phyloP scores from a whole-genome alignment of 1,140 invertebrate genomes.

The Tetraneura akinire region DNA sequence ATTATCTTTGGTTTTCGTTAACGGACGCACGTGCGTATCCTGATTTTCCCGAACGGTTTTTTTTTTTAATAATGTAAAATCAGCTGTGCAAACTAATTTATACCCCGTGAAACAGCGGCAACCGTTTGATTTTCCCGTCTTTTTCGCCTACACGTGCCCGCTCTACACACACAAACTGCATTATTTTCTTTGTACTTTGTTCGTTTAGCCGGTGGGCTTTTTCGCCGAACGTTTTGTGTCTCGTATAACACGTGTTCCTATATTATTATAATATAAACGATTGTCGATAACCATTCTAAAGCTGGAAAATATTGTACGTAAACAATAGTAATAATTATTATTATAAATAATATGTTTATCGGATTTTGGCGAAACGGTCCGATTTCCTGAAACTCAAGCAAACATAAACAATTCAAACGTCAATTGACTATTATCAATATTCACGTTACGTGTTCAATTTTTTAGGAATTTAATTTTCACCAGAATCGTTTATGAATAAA shows the following conservation, averaged over 20 bases:
- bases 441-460: too few relatives aligned
- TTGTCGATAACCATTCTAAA: too few relatives aligned
- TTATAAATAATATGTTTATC: not conserved
- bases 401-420: not conserved
- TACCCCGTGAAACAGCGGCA: not conserved
- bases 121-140: slow-evolving; percentile 7
- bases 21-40: too few relatives aligned
- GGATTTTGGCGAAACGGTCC: not conserved
- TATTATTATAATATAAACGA: not conserved
- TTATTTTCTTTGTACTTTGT: slow-evolving; percentile 10
- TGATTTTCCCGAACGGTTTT: not conserved
- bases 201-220: not conserved
- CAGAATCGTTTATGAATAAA: too few relatives aligned
- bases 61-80: not conserved
- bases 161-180: not conserved
- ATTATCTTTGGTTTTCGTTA: too few relatives aligned
- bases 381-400: not conserved
- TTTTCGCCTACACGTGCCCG: not conserved
- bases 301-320: too few relatives aligned
- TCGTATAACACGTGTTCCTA: not conserved
- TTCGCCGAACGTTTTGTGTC: not conserved
- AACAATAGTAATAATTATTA: too few relatives aligned
- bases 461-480: too few relatives aligned
- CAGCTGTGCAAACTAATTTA: slow-evolving; percentile 3
- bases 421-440: too few relatives aligned